Conservation (phyloP, 1,140 invertebrate species). For the Ericerus pela region DNA sequence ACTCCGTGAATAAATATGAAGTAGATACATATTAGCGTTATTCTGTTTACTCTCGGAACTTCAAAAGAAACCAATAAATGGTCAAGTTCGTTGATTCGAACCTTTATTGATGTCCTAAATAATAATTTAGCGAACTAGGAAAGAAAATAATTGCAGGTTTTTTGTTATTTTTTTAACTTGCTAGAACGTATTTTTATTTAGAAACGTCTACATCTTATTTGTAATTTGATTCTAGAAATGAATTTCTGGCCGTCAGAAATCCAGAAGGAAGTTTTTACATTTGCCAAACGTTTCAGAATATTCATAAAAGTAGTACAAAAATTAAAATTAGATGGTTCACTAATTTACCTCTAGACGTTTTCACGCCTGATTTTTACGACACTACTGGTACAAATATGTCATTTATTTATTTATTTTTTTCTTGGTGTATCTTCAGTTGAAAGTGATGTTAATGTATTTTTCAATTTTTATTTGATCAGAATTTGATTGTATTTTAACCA, state of each 20-base stretch:
- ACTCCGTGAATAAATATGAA: no score
- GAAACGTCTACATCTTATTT: no score
- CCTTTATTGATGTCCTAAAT: no score
- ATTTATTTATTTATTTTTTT: slow-evolving; percentile 8
- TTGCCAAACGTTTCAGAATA: slow-evolving; percentile 80
- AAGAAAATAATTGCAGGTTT: no score
- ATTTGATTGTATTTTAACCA: slow-evolving; percentile 77
- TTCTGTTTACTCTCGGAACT: no score
- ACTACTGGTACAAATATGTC: slow-evolving; percentile 44
- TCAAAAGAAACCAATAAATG: no score
- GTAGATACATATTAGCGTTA: no score
- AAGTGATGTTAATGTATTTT: slow-evolving; percentile 17
- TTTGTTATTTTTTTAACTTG: no score
- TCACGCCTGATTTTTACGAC: slow-evolving; percentile 81
- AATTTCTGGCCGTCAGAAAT: slow-evolving; percentile 80
- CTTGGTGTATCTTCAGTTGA: neutral
- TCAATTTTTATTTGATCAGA: slow-evolving; percentile 35
- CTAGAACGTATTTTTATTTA: no score
- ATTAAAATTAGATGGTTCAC: slow-evolving; percentile 82
- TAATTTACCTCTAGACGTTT: slow-evolving; percentile 42
- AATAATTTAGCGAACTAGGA: no score
- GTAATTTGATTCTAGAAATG: slow-evolving; percentile 43
- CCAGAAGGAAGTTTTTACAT: slow-evolving; percentile 76
- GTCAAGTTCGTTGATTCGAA: no score
- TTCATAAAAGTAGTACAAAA: slow-evolving; percentile 62